A percentile compares a stretch with the other conserved stretches of the same genome.
Conservation (phyloP, 2,888 invertebrate genomes). For the Limenitis camilla region DNA sequence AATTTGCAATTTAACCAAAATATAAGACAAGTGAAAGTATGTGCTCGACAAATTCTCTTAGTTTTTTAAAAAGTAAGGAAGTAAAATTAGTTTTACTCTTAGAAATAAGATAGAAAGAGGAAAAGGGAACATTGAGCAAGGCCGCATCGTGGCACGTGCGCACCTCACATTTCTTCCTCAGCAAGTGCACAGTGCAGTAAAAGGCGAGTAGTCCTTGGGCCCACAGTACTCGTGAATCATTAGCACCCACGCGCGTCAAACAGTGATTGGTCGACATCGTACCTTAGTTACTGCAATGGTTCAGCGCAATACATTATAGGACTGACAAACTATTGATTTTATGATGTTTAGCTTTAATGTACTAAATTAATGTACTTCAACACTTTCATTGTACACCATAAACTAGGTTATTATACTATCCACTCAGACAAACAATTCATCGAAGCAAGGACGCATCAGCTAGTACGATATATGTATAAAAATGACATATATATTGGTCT, state of each 20-base stretch:
- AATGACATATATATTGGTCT: no score
- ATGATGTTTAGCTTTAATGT: no score
- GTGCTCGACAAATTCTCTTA: no score
- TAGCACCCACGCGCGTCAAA: conserved; percentile 49
- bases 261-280: conserved; percentile 20
- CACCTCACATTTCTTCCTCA: conserved; percentile 31
- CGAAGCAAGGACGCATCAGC: no score
- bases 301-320: conserved; percentile 19
- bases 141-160: conserved; percentile 19
- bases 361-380: no score
- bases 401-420: background rate
- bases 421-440: background rate
- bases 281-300: conserved; percentile 15
- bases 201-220: conserved; percentile 69
- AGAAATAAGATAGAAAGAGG: background rate
- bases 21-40: no score
- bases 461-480: no score
- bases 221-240: conserved; percentile 53
- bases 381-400: no score
- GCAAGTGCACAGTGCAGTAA: conserved; percentile 48
- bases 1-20: no score
- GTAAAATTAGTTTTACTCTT: no score
- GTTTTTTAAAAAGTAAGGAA: no score
- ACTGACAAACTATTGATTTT: background rate
- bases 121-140: conserved; percentile 11